Evolutionary conservation across 2,888 invertebrate species (phyloP).

Genomic region (Synergus gifuensis): DNA sequence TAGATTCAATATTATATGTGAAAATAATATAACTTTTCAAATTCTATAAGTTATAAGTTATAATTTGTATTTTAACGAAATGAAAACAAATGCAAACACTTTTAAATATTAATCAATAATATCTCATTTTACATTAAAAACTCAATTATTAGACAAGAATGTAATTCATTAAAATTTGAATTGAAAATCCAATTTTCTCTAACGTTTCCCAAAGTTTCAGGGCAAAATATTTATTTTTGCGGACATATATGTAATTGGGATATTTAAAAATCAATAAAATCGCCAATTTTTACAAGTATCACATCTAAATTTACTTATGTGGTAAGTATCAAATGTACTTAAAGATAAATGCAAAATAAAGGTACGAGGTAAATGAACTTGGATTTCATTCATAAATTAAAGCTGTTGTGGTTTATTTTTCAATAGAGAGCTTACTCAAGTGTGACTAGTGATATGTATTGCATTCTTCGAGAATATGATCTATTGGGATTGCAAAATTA

Average conservation of each 20-base stretch:
- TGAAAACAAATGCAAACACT: neutral
- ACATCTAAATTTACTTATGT: too few relatives aligned
- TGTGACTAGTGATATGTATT: constrained; percentile 16
- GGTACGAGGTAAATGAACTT: constrained; percentile 19
- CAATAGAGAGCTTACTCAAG: neutral
- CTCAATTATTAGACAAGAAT: too few relatives aligned
- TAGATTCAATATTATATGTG: neutral
- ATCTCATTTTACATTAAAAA: too few relatives aligned
- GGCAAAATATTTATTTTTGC: too few relatives aligned
- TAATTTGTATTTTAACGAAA: neutral
- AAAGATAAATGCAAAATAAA: neutral
- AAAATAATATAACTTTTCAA: neutral
- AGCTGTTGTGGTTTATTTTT: neutral
- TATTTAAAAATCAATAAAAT: too few relatives aligned
- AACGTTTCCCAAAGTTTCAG: too few relatives aligned
- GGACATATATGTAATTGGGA: too few relatives aligned
- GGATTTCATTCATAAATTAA: constrained; percentile 21
- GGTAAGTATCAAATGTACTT: too few relatives aligned
- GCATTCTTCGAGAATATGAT: neutral
- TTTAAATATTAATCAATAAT: neutral
- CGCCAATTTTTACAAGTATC: too few relatives aligned
- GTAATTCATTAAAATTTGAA: too few relatives aligned
- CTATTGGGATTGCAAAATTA: neutral
- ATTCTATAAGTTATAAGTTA: too few relatives aligned
- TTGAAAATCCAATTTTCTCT: too few relatives aligned